Evolutionary conservation across 2,888 invertebrate species (phyloP).

Genomic region (Gastracanthus pulcherrimus): DNA sequence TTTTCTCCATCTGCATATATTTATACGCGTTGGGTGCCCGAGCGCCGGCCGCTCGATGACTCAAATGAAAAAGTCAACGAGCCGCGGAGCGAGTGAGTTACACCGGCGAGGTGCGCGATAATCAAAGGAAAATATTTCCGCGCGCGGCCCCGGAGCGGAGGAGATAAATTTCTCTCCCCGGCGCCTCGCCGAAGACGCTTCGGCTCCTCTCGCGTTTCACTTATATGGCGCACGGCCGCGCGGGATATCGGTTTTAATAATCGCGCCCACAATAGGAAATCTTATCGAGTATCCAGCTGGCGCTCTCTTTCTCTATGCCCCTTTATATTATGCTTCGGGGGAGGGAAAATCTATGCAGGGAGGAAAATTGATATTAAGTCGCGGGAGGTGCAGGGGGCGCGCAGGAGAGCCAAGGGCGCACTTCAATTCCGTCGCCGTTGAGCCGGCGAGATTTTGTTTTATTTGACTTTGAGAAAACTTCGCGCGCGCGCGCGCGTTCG

Average conservation of each 20-base stretch:
- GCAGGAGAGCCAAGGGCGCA: not conserved
- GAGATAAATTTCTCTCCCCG: not conserved
- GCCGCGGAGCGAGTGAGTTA: not conserved
- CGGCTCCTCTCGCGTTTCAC: slow-evolving; percentile 2
- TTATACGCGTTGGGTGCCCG: not conserved
- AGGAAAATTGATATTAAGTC: slow-evolving; percentile 37
- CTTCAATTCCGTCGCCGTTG: not conserved
- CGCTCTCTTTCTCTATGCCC: not conserved
- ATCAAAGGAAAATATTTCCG: slow-evolving; percentile 35
- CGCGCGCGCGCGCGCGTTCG: not conserved
- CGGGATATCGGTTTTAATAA: slow-evolving; percentile 50
- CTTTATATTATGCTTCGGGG: slow-evolving; percentile 31
- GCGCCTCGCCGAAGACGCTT: not conserved
- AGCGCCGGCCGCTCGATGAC: slow-evolving; percentile 8
- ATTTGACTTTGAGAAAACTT: slow-evolving; percentile 43
- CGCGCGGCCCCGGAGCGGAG: not conserved
- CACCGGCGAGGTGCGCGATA: too few relatives aligned
- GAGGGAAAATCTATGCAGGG: slow-evolving; percentile 17
- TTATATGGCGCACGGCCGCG: too few relatives aligned
- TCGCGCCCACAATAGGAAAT: slow-evolving; percentile 51
- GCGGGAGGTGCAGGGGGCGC: not conserved
- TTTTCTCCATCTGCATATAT: slow-evolving; percentile 42
- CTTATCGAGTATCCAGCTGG: slow-evolving; percentile 47
- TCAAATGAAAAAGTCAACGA: slow-evolving; percentile 26
- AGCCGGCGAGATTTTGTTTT: slow-evolving; percentile 27